Evolutionary conservation across 2,888 invertebrate genomes (phyloP), one percentile per base, ranked within the genome.

Genomic region (Himalopsyche kuldschensis): DNA sequence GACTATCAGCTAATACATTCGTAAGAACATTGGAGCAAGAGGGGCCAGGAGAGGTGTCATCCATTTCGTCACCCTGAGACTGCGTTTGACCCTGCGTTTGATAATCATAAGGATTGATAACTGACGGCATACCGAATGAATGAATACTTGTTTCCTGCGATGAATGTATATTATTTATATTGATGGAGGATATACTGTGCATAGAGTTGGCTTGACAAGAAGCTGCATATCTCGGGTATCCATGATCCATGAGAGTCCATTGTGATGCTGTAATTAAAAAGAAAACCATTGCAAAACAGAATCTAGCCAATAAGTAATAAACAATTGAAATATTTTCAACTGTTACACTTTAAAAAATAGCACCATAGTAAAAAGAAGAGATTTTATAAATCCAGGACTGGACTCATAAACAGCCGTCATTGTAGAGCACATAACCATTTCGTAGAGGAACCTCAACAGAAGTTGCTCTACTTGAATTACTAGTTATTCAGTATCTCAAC

Each of bases 221-320:
- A 88, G 94, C 91, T 90, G 93, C 92, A 92, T 95, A 95, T 90
- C 95, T 94, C 89, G 95, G 93, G 91, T 95, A 95, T 89, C 94
- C 93, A 91, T 95, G 94, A 93, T 96, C 96, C 94, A 96, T 94
- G 93, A 96, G 94, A 91, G 95, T 95, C 96, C 96, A 96, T 92
- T 95, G 96, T 92, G 95, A 94, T 93, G 95, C 96, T 96, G 82
- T 6, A 79, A 69, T 69, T 0, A 4, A 55, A 63, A 76, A 81
- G 48, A 80, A n/a, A 69, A 8, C 27, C 8, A 80, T 4, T 27
- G 75, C 11, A 35, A 1, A 35, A 35, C 35, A 35, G 35, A 35
- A 4, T 35, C 35, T 35, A 35, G 35, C 5, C 35, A 35, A 35
- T 35, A 35, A 5, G 35, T 35, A 35, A 41, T 15, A 15, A 11